Conservation (phyloP, 2,888 invertebrate species). For the Rhingia rostrata region DNA sequence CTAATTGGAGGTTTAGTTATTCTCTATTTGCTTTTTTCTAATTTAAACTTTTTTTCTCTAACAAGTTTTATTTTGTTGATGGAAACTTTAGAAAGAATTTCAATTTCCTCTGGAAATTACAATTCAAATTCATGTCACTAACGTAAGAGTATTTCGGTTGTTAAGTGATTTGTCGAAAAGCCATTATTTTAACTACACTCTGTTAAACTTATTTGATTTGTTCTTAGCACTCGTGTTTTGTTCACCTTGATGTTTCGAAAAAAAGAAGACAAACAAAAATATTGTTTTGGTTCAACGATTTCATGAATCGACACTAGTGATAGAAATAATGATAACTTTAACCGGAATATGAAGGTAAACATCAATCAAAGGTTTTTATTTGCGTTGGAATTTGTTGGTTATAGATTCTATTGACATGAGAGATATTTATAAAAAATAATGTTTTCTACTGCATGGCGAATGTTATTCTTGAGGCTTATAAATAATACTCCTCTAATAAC, state of each 20-base stretch:
- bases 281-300: too few relatives aligned
- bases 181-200: not conserved
- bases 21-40: conserved; percentile 1
- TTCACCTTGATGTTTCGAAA: not conserved
- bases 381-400: too few relatives aligned
- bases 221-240: not conserved
- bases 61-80: not conserved
- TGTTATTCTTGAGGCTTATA: too few relatives aligned
- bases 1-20: conserved; percentile 2
- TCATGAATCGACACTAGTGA: too few relatives aligned
- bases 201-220: not conserved
- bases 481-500: too few relatives aligned
- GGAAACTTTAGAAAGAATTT: conserved; percentile 12
- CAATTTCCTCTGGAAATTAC: conserved; percentile 16
- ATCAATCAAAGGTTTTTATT: too few relatives aligned
- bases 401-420: too few relatives aligned
- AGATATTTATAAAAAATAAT: too few relatives aligned
- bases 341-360: too few relatives aligned
- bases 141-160: not conserved
- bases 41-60: not conserved
- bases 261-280: too few relatives aligned
- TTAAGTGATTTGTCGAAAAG: not conserved
- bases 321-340: too few relatives aligned
- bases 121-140: conserved; percentile 12
- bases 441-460: too few relatives aligned